Evolutionary conservation across 2,113 vertebrate genomes (phyloP).

Genomic region (Nyctereutes procyonoides): DNA sequence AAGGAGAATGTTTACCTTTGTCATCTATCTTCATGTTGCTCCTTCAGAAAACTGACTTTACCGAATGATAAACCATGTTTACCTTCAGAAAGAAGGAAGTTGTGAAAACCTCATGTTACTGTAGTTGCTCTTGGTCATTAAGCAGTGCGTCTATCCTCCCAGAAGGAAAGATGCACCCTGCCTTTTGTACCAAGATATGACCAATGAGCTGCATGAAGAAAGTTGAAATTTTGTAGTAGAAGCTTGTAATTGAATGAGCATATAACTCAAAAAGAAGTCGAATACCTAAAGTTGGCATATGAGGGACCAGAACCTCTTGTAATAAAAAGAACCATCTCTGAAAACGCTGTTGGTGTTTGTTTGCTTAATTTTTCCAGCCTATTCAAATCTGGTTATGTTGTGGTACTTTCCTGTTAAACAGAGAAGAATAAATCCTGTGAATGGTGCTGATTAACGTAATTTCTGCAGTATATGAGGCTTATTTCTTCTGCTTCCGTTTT

Average conservation of each 20-base stretch:
- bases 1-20: not conserved
- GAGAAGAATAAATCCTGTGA: not conserved
- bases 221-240: conserved; percentile 11
- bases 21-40: not conserved
- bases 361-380: conserved; percentile 50
- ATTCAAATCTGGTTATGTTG: not conserved
- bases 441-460: conserved; percentile 22
- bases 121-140: not conserved
- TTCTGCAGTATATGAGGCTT: not conserved
- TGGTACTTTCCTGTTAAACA: not conserved
- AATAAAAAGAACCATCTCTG: conserved; percentile 42
- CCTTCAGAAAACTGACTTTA: conserved; percentile 34
- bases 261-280: not conserved
- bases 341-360: conserved; percentile 35
- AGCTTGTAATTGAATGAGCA: not conserved
- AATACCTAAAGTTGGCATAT: not conserved
- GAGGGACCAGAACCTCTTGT: not conserved
- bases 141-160: not conserved
- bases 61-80: not conserved
- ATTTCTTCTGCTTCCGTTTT: conserved; percentile 25
- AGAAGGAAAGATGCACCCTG: conserved; percentile 56
- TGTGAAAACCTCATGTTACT: conserved; percentile 50
- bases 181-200: conserved; percentile 38
- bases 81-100: conserved; percentile 47
- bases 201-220: conserved; percentile 30